Evolutionary conservation across 2,113 vertebrate species (phyloP).

Genomic region (Hiodon alosoides): DNA sequence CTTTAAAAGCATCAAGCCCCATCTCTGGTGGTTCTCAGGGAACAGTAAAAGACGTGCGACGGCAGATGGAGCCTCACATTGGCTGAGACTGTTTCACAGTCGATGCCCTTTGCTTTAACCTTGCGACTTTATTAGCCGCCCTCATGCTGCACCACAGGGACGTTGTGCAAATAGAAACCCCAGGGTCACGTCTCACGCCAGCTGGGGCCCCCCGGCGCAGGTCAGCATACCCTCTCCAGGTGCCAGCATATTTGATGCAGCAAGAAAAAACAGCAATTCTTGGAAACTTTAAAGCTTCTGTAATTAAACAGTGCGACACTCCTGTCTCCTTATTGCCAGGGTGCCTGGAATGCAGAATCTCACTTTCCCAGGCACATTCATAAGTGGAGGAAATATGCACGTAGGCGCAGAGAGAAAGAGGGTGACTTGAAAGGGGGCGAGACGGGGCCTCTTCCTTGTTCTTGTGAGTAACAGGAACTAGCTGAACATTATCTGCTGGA

Average conservation of each 20-base stretch:
- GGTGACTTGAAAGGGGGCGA: neutral
- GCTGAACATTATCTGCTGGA: neutral
- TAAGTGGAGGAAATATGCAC: too few relatives aligned
- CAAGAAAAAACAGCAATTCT: too few relatives aligned
- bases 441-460: too few relatives aligned
- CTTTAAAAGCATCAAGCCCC: conserved; percentile 14
- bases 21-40: neutral
- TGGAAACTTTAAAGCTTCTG: too few relatives aligned
- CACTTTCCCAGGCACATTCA: too few relatives aligned
- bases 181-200: neutral
- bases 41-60: neutral
- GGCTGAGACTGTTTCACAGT: neutral
- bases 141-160: neutral
- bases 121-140: neutral
- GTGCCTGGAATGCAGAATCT: too few relatives aligned
- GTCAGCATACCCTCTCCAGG: neutral
- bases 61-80: neutral
- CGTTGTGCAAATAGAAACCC: neutral
- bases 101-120: conserved; percentile 1
- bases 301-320: too few relatives aligned
- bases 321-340: too few relatives aligned
- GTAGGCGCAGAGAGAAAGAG: neutral
- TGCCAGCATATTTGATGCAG: too few relatives aligned
- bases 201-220: neutral
- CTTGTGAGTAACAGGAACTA: neutral